phyloP scores from a whole-genome alignment of 2,888 invertebrate genomes.

The Tiliacea aurago region DNA sequence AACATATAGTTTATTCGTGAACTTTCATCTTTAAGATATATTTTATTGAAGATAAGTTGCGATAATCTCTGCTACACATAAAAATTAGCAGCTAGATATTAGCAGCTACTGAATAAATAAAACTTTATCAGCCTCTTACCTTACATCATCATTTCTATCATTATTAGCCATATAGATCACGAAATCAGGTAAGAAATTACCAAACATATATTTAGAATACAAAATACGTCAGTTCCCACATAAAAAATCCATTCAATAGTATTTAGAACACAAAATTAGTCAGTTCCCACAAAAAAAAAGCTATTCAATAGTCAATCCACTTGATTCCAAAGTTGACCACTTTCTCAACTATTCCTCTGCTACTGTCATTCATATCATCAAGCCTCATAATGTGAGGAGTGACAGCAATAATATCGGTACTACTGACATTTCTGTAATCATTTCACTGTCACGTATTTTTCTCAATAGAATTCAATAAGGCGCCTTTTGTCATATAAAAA shows the following conservation, averaged over 20 bases:
- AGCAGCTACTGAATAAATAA: neutral
- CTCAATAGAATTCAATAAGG: slow-evolving; percentile 85
- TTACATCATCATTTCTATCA: neutral
- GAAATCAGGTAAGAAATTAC: neutral
- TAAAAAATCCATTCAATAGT: slow-evolving; percentile 5
- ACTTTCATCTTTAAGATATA: neutral
- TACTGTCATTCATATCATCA: slow-evolving; percentile 52
- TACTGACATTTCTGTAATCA: slow-evolving; percentile 65
- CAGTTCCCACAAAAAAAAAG: slow-evolving; percentile 22
- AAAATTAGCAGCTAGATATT: no score
- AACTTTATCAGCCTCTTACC: no score
- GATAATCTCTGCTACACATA: neutral
- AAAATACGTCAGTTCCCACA: neutral
- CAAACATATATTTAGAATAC: neutral
- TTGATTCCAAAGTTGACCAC: slow-evolving; percentile 44
- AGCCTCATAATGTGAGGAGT: slow-evolving; percentile 46
- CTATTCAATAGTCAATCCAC: slow-evolving; percentile 27
- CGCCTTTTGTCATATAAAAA: slow-evolving; percentile 80
- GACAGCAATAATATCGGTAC: slow-evolving; percentile 61
- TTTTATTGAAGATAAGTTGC: neutral
- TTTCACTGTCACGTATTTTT: slow-evolving; percentile 78
- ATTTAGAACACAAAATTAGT: neutral
- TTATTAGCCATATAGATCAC: neutral
- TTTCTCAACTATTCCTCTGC: slow-evolving; percentile 18
- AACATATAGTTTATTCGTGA: neutral